phyloP scores from a whole-genome alignment of 2,888 invertebrate genomes.

The Lagria hirta region DNA sequence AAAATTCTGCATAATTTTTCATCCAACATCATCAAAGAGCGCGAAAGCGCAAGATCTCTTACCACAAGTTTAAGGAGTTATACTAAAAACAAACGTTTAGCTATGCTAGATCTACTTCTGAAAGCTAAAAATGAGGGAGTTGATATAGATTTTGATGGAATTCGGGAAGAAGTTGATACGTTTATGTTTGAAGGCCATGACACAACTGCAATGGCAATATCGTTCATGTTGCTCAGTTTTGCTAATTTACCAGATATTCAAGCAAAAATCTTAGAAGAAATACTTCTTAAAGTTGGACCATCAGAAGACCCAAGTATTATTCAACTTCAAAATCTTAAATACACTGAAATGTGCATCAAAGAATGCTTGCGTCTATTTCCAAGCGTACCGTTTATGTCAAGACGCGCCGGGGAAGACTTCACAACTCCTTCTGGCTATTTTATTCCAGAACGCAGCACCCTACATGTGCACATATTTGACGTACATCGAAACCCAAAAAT shows the following conservation, averaged over 20 bases:
- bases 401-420: conserved; percentile 38
- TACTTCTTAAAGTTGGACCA: conserved; percentile 38
- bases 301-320: conserved; percentile 36
- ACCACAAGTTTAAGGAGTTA: conserved; percentile 6
- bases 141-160: conserved; percentile 55
- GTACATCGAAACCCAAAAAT: conserved; percentile 64
- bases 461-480: conserved; percentile 62
- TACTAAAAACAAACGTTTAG: conserved; percentile 52
- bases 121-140: conserved; percentile 55
- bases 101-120: conserved; percentile 60
- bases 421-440: conserved; percentile 35
- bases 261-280: conserved; percentile 35
- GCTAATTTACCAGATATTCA: conserved; percentile 36
- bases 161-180: conserved; percentile 63
- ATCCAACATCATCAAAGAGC: conserved; percentile 2
- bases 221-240: conserved; percentile 35
- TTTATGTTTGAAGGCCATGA: conserved; percentile 60
- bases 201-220: conserved; percentile 39
- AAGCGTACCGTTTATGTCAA: conserved; percentile 47
- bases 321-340: conserved; percentile 47
- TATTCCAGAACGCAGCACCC: conserved; percentile 58
- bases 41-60: conserved; percentile 24
- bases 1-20: conserved; percentile 23
- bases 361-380: conserved; percentile 49
- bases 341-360: conserved; percentile 48